Evolutionary conservation across 2,888 invertebrate genomes (phyloP).

Genomic region (Erebia ligea): DNA sequence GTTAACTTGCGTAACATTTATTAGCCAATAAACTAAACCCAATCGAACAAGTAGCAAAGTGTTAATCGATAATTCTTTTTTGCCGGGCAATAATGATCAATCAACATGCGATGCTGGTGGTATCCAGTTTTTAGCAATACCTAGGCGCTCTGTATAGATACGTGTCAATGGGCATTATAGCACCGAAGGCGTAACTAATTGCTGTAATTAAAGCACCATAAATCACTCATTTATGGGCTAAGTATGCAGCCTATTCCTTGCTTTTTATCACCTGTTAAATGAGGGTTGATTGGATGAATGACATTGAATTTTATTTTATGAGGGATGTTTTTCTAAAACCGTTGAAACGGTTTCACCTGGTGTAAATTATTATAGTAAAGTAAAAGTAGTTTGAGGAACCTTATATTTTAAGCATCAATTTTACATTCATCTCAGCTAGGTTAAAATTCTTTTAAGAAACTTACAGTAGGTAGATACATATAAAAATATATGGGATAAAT

Average conservation of each 20-base stretch:
- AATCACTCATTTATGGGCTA: constrained; percentile 62
- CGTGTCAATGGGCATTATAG: constrained; percentile 51
- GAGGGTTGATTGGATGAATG: constrained; percentile 15
- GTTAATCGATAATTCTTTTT: constrained; percentile 45
- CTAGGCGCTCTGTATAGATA: constrained; percentile 42
- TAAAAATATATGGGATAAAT: too few species aligned
- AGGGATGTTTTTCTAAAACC: constrained; percentile 7
- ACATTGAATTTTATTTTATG: constrained; percentile 12
- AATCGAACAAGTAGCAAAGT: constrained; percentile 41
- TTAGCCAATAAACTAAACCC: constrained; percentile 36
- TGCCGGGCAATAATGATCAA: constrained; percentile 43
- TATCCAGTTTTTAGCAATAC: constrained; percentile 44
- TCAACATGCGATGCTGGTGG: constrained; percentile 46
- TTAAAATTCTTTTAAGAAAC: too few species aligned
- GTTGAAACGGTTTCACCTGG: constrained; percentile 12
- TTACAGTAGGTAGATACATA: too few species aligned
- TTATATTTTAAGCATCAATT: too few species aligned
- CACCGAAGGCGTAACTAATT: constrained; percentile 70
- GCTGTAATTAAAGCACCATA: constrained; percentile 66
- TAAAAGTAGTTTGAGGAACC: too few species aligned
- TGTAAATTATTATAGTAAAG: too few species aligned
- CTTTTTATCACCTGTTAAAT: constrained; percentile 37
- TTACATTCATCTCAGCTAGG: too few species aligned
- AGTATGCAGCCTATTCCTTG: constrained; percentile 40
- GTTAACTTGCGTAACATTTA: constrained; percentile 25